These are phyloP conservation scores for Moxostoma hubbsi DNA, from an alignment of 2,797 vertebrate genomes.

Conservation along the genomic window DNA sequence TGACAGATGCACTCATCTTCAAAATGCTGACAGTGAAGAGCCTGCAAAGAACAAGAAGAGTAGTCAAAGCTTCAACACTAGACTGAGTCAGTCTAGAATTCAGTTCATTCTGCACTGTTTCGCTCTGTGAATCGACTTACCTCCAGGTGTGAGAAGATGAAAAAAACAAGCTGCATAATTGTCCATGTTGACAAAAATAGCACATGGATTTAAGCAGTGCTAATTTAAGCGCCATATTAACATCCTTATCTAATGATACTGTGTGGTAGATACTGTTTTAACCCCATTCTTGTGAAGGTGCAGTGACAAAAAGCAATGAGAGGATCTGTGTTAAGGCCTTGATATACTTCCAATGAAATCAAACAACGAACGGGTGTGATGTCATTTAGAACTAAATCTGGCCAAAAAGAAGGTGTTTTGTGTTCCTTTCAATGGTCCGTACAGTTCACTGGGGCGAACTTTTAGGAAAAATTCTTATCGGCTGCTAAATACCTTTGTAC, in stretches of 20 bases:
- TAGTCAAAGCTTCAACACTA: conserved; percentile 5
- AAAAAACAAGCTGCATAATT: conserved; percentile 30
- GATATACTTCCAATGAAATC: too few species aligned
- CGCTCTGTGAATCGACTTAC: not conserved
- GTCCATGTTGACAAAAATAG: conserved; percentile 3
- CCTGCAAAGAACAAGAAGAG: not conserved
- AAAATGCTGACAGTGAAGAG: conserved; percentile 47
- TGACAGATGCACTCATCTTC: conserved; percentile 41
- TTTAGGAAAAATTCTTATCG: too few species aligned
- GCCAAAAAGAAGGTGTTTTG: too few species aligned
- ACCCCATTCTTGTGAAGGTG: too few species aligned
- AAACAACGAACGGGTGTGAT: too few species aligned
- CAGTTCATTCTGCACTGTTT: not conserved
- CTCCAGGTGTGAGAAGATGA: not conserved
- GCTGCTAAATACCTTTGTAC: too few species aligned
- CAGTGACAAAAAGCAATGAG: too few species aligned
- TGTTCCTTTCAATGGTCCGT: too few species aligned
- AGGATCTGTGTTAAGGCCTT: not conserved
- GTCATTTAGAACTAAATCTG: too few species aligned
- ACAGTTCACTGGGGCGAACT: too few species aligned
- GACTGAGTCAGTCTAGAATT: not conserved
- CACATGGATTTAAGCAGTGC: not conserved
- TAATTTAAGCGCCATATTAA: not conserved
- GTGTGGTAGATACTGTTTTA: not conserved
- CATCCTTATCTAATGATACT: conserved; percentile 14